Conservation (phyloP, 2,888 invertebrate species). For the Vannuccia rotundouncinata region DNA sequence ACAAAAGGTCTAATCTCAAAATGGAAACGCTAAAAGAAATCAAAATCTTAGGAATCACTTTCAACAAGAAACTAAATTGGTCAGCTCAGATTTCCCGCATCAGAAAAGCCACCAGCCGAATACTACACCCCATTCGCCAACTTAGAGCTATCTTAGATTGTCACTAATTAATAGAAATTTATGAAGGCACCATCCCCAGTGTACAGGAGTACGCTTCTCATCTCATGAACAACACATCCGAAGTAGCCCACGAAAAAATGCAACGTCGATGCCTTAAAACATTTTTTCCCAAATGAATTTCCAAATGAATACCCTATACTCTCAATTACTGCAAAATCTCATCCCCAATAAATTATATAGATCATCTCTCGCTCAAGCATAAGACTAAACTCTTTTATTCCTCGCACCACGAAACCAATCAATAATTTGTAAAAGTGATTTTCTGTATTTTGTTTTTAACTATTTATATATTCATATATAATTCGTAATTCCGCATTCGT, state of each 20-base stretch:
- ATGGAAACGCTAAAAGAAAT: background rate
- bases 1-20: too few relatives aligned
- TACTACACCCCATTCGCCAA: background rate
- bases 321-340: background rate
- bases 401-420: background rate
- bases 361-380: background rate
- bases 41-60: background rate
- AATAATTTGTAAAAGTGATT: background rate
- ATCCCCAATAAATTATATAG: too few relatives aligned
- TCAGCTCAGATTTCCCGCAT: background rate
- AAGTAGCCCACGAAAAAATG: background rate
- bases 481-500: too few relatives aligned
- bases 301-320: background rate
- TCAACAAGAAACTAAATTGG: background rate
- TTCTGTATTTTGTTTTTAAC: background rate
- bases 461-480: too few relatives aligned
- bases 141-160: background rate
- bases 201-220: background rate
- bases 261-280: background rate
- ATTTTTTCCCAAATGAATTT: too few relatives aligned
- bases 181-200: background rate
- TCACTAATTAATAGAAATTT: background rate
- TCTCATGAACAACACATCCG: background rate
- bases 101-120: background rate
- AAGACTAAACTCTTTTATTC: background rate